Evolutionary conservation across 2,888 invertebrate species (phyloP).

Genomic region (Aleiodes leptofemur): DNA sequence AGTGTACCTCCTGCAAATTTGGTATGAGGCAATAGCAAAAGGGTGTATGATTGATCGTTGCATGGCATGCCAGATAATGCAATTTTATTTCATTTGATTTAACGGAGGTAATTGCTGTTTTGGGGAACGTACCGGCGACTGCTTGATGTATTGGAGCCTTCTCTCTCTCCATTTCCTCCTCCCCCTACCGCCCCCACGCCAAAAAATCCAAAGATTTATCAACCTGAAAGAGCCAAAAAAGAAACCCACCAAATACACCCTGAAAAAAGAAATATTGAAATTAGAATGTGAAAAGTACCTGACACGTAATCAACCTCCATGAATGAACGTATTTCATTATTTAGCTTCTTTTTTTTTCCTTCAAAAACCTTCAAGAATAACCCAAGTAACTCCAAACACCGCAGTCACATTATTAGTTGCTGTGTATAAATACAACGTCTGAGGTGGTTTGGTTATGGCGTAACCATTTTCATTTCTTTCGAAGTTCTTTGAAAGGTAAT

Average conservation of each 20-base stretch:
- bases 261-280: constrained; percentile 14
- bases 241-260: too few relatives aligned
- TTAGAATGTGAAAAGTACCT: constrained; percentile 12
- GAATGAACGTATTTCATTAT: constrained; percentile 9
- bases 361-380: background rate
- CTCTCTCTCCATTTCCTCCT: background rate
- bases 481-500: constrained; percentile 37
- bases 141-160: constrained; percentile 28
- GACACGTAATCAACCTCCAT: constrained; percentile 31
- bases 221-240: constrained; percentile 34
- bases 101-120: constrained; percentile 72
- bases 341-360: background rate
- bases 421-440: constrained; percentile 29
- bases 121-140: constrained; percentile 34
- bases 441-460: constrained; percentile 19
- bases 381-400: constrained; percentile 6
- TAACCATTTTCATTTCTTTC: constrained; percentile 35
- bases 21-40: constrained; percentile 25
- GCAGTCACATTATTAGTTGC: constrained; percentile 34
- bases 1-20: background rate
- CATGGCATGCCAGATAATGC: constrained; percentile 74
- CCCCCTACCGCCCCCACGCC: background rate
- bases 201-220: constrained; percentile 17
- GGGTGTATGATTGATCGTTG: constrained; percentile 71
- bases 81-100: constrained; percentile 76